Evolutionary conservation across 2,888 invertebrate species (phyloP).

Genomic region (Ellobium chinense): DNA sequence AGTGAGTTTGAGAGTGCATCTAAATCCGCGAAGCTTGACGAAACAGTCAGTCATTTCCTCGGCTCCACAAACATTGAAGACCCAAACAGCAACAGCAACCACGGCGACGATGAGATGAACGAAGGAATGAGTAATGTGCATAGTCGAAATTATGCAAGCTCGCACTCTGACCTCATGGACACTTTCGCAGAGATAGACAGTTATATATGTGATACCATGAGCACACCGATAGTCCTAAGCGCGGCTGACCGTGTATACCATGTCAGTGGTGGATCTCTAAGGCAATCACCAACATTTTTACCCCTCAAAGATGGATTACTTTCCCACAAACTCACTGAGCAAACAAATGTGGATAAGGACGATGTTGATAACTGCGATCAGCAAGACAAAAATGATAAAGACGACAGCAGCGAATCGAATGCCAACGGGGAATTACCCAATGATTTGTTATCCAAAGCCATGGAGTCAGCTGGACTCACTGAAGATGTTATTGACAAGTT

Average conservation of each 20-base stretch:
- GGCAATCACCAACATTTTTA: background rate
- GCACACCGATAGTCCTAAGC: background rate
- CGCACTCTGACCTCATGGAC: background rate
- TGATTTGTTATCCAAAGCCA: constrained; percentile 1
- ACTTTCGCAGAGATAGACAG: background rate
- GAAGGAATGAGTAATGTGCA: no score
- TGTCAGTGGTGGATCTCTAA: background rate
- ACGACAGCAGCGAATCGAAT: background rate
- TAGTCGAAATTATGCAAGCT: background rate
- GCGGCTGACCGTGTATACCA: constrained; percentile 4
- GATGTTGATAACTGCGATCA: background rate
- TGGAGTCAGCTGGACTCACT: background rate
- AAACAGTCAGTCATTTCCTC: no score
- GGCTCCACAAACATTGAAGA: background rate
- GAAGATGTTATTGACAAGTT: background rate
- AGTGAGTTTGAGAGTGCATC: background rate
- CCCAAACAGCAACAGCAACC: background rate
- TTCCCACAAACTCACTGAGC: background rate
- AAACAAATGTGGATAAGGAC: background rate
- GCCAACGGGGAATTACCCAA: background rate
- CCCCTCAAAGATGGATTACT: background rate
- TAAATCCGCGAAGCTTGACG: background rate
- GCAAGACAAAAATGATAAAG: background rate
- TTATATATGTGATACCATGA: constrained; percentile 8
- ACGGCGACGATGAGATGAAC: background rate